Conservation (phyloP, 2,113 vertebrate species). For the Paraplagusia blochii region DNA sequence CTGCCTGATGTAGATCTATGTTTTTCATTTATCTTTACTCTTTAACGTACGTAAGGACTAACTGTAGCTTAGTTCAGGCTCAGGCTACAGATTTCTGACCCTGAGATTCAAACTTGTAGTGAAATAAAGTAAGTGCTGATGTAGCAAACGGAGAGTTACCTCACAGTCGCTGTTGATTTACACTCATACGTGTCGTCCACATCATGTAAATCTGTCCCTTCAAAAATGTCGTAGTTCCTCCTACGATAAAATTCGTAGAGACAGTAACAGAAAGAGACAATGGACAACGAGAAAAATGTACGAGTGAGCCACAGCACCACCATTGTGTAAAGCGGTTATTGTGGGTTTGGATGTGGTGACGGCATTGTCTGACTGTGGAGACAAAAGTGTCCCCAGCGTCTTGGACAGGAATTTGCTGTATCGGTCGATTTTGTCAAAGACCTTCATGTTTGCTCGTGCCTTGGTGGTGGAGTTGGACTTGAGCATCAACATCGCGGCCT, state of each 20-base stretch:
- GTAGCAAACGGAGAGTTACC: too few relatives aligned
- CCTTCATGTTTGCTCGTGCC: accelerated
- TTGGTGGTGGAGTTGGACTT: not conserved
- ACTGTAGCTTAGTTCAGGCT: too few relatives aligned
- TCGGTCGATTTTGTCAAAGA: not conserved
- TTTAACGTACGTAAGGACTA: too few relatives aligned
- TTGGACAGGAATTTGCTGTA: not conserved
- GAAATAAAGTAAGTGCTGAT: too few relatives aligned
- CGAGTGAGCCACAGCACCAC: not conserved
- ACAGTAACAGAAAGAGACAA: not conserved
- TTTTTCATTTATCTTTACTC: too few relatives aligned
- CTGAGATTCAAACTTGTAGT: too few relatives aligned
- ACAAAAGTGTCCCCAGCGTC: conserved; percentile 19
- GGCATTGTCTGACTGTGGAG: conserved; percentile 12
- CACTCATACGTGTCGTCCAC: conserved; percentile 15
- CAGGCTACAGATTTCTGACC: too few relatives aligned
- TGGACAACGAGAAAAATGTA: not conserved
- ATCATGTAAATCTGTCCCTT: conserved; percentile 12
- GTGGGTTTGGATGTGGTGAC: not conserved
- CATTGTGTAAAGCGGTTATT: not conserved
- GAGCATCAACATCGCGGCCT: conserved; percentile 34
- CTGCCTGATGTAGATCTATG: too few relatives aligned
- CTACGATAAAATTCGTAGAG: conserved; percentile 12
- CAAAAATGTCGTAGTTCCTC: not conserved
- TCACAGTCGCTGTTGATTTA: not conserved